Conservation (phyloP, 2,888 invertebrate species). For the Trissolcus brochymenae region DNA sequence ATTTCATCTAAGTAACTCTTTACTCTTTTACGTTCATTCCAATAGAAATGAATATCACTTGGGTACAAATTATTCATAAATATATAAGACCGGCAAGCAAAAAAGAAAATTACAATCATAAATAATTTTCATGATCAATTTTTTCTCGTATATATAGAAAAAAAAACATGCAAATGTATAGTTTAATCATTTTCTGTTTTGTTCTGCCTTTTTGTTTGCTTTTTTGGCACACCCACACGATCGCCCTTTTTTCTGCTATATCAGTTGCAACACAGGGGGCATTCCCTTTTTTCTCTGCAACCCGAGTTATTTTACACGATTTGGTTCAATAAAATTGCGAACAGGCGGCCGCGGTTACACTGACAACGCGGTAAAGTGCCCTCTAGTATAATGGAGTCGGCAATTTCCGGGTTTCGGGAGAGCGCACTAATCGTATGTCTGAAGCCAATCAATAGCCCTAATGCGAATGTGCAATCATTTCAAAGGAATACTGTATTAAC, state of each 20-base stretch:
- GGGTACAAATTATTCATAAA: too few species aligned
- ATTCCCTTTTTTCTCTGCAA: slow-evolving; percentile 19
- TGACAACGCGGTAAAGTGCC: slow-evolving; percentile 56
- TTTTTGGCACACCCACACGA: not conserved
- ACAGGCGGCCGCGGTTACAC: slow-evolving; percentile 57
- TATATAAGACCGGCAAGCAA: too few species aligned
- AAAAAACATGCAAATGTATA: too few species aligned
- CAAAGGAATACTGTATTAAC: slow-evolving; percentile 49
- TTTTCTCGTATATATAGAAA: too few species aligned
- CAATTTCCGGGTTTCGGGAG: slow-evolving; percentile 59
- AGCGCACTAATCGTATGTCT: slow-evolving; percentile 57
- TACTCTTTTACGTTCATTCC: not conserved
- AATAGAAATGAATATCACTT: too few species aligned
- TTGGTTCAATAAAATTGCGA: slow-evolving; percentile 62
- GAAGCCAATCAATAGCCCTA: slow-evolving; percentile 54
- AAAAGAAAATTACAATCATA: too few species aligned
- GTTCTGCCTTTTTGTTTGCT: slow-evolving; percentile 7
- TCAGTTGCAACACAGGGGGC: not conserved
- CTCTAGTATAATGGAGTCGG: slow-evolving; percentile 54
- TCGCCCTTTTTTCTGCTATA: slow-evolving; percentile 2
- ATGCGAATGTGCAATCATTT: slow-evolving; percentile 49
- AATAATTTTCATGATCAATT: too few species aligned
- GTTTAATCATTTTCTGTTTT: too few species aligned
- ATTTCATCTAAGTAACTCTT: slow-evolving; percentile 1
- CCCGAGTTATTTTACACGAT: slow-evolving; percentile 34